Evolutionary conservation across 2,888 invertebrate genomes (phyloP).

Genomic region (Arrhopalites spinosus): DNA sequence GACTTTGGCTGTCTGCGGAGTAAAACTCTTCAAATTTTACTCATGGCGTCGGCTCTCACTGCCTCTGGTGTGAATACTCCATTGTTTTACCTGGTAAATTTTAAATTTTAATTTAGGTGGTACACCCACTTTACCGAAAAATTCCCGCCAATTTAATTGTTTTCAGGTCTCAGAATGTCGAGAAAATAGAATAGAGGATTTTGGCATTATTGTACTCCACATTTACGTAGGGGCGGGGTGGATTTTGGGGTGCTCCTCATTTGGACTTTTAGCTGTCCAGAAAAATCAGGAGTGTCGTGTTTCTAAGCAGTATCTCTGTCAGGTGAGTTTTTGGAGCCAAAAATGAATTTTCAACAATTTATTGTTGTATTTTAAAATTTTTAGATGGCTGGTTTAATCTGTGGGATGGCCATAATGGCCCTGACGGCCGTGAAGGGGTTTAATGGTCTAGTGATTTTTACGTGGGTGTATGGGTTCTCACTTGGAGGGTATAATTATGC

Average conservation of each 20-base stretch:
- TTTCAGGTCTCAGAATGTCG: constrained; percentile 24
- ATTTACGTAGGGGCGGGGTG: constrained; percentile 80
- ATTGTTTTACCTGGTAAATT: constrained; percentile 73
- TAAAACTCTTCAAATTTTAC: constrained; percentile 79
- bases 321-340: constrained; percentile 47
- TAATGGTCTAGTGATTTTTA: constrained; percentile 71
- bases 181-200: constrained; percentile 29
- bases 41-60: constrained; percentile 77
- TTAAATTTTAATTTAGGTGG: constrained; percentile 10
- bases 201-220: constrained; percentile 62
- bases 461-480: constrained; percentile 69
- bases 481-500: constrained; percentile 88
- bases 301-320: constrained; percentile 80
- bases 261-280: constrained; percentile 80
- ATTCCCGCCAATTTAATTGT: background rate
- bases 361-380: background rate
- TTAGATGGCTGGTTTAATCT: constrained; percentile 62
- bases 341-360: background rate
- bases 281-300: constrained; percentile 85
- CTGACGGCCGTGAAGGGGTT: constrained; percentile 68
- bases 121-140: too few relatives aligned
- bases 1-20: constrained; percentile 81
- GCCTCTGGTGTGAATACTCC: constrained; percentile 86
- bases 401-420: constrained; percentile 76
- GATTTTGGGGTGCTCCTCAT: constrained; percentile 79